Conservation (phyloP, 2,797 vertebrate species). For the Neosilurus mollespiculum region DNA sequence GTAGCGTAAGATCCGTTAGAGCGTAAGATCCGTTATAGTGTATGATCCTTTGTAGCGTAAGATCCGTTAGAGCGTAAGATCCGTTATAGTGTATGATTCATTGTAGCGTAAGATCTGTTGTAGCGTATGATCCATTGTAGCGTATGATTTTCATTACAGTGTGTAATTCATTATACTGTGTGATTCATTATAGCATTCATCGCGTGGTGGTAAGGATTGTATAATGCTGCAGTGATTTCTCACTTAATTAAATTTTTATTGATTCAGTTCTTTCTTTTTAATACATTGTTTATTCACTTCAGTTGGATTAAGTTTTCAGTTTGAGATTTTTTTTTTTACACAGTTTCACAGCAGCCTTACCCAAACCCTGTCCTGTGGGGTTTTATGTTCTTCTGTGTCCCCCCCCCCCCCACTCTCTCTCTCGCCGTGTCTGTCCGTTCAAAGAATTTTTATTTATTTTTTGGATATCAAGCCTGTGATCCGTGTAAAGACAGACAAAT, state of each 20-base stretch:
- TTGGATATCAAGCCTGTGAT: constrained; percentile 10
- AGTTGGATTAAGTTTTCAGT: neutral
- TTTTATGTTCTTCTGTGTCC: too few species aligned
- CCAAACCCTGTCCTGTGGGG: neutral
- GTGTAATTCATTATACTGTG: too few species aligned
- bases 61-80: too few species aligned
- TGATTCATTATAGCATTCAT: too few species aligned
- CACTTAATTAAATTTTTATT: neutral
- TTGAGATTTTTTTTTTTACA: neutral
- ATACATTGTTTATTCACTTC: neutral
- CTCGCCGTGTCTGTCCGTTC: too few species aligned
- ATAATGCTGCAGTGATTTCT: neutral
- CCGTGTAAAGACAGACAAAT: neutral
- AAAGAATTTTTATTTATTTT: neutral
- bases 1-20: too few species aligned
- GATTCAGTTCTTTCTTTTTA: neutral
- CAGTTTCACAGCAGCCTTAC: neutral
- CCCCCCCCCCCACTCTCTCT: neutral
- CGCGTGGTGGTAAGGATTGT: neutral
- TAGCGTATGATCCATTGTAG: too few species aligned
- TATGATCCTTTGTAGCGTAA: too few species aligned
- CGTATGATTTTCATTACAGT: too few species aligned
- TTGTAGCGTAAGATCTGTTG: too few species aligned
- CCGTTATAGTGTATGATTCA: too few species aligned
- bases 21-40: too few species aligned